A percentile compares a stretch with the other conserved stretches of the same genome.
Evolutionary conservation across 2,888 invertebrate genomes (phyloP).

Genomic region (Metallyticus violacea): DNA sequence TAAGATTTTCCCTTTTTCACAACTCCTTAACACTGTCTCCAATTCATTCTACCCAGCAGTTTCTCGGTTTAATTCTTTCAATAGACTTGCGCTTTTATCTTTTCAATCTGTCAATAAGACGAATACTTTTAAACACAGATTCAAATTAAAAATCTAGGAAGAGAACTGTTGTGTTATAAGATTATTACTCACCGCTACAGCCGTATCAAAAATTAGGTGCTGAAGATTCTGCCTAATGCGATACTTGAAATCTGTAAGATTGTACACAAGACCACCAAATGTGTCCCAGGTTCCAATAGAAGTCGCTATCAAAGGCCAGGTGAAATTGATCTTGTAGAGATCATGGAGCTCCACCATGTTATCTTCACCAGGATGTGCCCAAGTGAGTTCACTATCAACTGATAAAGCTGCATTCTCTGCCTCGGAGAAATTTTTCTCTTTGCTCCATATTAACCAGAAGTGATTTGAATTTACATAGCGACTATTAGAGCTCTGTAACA

Average conservation of each 20-base stretch:
- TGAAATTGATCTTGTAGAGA: conserved; percentile 7
- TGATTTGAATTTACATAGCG: not conserved
- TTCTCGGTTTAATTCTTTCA: no score
- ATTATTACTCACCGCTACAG: conserved; percentile 6
- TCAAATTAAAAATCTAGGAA: no score
- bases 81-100: no score
- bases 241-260: not conserved
- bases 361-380: not conserved
- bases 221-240: not conserved
- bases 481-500: not conserved
- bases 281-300: not conserved
- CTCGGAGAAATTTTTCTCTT: not conserved
- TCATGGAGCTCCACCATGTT: not conserved
- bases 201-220: not conserved
- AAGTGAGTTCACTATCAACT: conserved; percentile 7
- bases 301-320: not conserved
- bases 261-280: not conserved
- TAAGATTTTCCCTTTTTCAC: no score
- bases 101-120: no score
- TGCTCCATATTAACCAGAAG: not conserved
- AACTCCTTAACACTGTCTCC: no score
- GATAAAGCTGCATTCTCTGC: not conserved
- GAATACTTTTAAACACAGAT: no score
- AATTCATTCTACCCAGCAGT: no score
- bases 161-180: no score